Base-by-base conservation (phyloP, 2,113 vertebrate species). In the Macquaria australasica region DNA sequence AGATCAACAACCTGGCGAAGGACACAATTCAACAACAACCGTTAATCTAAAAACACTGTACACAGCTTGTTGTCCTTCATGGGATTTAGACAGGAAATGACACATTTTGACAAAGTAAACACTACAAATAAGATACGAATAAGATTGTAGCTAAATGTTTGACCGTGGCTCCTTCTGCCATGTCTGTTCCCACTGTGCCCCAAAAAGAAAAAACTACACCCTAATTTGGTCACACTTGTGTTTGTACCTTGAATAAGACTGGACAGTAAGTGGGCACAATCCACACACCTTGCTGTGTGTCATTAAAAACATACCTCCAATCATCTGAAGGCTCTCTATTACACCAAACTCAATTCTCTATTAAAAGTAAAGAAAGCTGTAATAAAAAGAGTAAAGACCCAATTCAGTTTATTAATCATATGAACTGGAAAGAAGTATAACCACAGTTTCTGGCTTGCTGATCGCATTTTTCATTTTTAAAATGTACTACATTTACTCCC, bases 1-100 rank as follows among this genome's bases (percentile, higher is more conserved):
- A 99, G 92, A 99, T 98, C 93, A 99, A 91, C 84, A 99, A 95
- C 96, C 98, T 99, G 92, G 0, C 41, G 53, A 77, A 58, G 67
- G 23, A 83, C n/a, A 88, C 63, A 81, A 25, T 18, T 25, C 82
- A 41, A 48, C 28, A 69, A 56, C 43, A 68, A 0, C 7, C 14
- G 41, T 89, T 58, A 86, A 56, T 78, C 20, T 25, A 8, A 64
- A 64, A 3, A 48, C 23, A 28, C 23, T 0, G 14, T 21, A 39
- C 70, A 81, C 25, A 51, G 31, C 51, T 81, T 3, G 16, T 39
- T 39, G 2, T 71, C 59, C 41, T 73, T 71, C 21, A 23, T 3
- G 31, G 14, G 37, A 43, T 0, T 1, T 5, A 18, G 5, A 34
- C 41, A 69, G 41, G 1, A 43, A 25, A 18, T 16, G 8, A 39